These are phyloP conservation scores for Eidolon helvum DNA, from an alignment of 2,113 vertebrate genomes.

Conservation along the genomic window DNA sequence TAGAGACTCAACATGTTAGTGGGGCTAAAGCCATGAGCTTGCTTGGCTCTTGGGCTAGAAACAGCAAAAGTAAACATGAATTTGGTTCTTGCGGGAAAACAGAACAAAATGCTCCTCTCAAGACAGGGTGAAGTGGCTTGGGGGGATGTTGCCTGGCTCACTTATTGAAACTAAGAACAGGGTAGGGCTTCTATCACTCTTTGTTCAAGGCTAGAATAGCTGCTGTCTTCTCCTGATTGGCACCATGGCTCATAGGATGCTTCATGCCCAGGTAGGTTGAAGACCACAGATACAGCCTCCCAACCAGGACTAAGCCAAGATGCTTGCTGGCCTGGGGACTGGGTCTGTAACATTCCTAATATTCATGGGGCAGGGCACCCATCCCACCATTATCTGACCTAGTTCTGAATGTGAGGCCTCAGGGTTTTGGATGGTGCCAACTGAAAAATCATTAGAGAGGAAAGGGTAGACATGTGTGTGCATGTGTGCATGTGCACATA, in stretches of 20 bases:
- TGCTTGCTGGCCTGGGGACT: neutral
- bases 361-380: neutral
- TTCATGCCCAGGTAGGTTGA: neutral
- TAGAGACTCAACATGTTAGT: neutral
- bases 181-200: neutral
- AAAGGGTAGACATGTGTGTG: neutral
- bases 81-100: neutral
- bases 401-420: neutral
- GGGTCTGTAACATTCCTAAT: neutral
- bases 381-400: neutral
- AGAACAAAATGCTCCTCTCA: neutral
- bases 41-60: neutral
- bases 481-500: neutral
- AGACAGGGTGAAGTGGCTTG: neutral
- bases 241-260: neutral
- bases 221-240: neutral
- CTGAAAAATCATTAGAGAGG: neutral
- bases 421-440: neutral
- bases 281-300: neutral
- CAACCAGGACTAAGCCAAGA: neutral
- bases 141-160: neutral
- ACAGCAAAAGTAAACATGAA: neutral
- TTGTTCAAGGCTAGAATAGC: neutral
- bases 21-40: neutral
- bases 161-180: neutral